Evolutionary conservation across 1,140 invertebrate genomes (phyloP).

Genomic region (Drosophila suzukii): DNA sequence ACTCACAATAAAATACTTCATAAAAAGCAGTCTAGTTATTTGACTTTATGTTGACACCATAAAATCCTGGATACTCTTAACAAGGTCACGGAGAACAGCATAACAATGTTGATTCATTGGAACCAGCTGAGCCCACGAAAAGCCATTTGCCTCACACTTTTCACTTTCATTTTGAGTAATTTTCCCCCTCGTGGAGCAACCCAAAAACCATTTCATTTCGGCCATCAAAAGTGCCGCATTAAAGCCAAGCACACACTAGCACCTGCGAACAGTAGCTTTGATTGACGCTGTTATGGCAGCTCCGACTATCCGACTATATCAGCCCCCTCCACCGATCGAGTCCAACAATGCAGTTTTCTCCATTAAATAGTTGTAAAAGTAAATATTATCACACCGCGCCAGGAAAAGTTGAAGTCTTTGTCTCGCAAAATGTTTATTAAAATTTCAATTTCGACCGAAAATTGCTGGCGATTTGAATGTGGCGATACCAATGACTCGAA

Average conservation of each 20-base stretch:
- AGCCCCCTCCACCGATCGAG: constrained; percentile 5
- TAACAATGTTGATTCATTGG: constrained; percentile 7
- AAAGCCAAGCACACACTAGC: constrained; percentile 22
- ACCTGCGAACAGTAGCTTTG: constrained; percentile 50
- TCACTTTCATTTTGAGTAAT: constrained; percentile 55
- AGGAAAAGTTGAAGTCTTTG: constrained; percentile 22
- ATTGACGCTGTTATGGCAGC: constrained; percentile 41
- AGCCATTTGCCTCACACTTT: constrained; percentile 48
- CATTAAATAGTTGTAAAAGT: constrained; percentile 52
- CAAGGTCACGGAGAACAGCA: constrained; percentile 1
- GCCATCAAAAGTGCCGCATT: constrained; percentile 56
- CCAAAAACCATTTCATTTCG: constrained; percentile 32
- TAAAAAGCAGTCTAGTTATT: too few species aligned
- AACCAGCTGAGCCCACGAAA: constrained; percentile 1
- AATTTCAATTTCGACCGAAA: constrained; percentile 30
- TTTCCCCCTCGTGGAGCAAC: constrained; percentile 3
- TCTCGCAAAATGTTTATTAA: constrained; percentile 32
- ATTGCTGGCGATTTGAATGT: constrained; percentile 42
- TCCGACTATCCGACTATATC: constrained; percentile 11
- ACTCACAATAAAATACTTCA: too few species aligned
- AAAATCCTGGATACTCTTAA: background rate
- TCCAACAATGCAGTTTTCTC: constrained; percentile 43
- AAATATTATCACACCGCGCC: constrained; percentile 48
- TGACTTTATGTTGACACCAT: too few species aligned
- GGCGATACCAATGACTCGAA: constrained; percentile 26